Base-by-base conservation (phyloP, 2,113 vertebrate species). In the Nothocercus julius region DNA sequence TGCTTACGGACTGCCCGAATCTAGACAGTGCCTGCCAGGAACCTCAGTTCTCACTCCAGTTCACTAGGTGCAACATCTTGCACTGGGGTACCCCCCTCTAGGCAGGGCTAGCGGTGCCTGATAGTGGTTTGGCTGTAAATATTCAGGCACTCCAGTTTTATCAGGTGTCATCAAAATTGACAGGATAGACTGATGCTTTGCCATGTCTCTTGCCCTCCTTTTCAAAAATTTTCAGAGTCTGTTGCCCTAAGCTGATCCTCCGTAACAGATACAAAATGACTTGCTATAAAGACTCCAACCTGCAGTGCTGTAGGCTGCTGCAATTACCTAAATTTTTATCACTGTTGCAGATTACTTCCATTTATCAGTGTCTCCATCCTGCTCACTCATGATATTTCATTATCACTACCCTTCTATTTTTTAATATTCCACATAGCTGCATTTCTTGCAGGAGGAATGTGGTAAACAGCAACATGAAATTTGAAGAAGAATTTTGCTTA, bases 111-210 rank as follows among this genome's bases (percentile, higher is more conserved):
- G 54, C 18, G 28, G 9, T 58, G 51, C 2, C 12, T 66, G 58
- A 38, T 18, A 28, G 45, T 42, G 85, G n/a, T 51, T 40, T 61
- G 62, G 44, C 21, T 61, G 42, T 66, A 82, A 95, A 74, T 77
- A 79, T 79, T 67, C 45, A 75, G 75, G 56, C 47, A 79, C 24
- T 78, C 30, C 13, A 28, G 40, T 12, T 92, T 93, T 68, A 79
- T 64, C 87, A 80, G 76, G 91, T 93, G 85, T 90, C 47, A 67
- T 69, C 72, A 82, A 89, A 94, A 89, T 51, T 44, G 84, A 95
- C 17, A 27, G 47, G 66, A 68, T 76, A 38, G 53, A 58, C 59
- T 87, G 20, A 82, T 83, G 77, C 19, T 61, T 92, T 63, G 56
- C 54, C 72, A 88, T 20, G 17, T 27, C 12, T 85, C 30, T 45